A percentile compares a stretch with the other conserved stretches of the same genome.
These are phyloP conservation scores for Clepsis dumicolana DNA, from an alignment of 2,888 invertebrate species.

Conservation along the genomic window DNA sequence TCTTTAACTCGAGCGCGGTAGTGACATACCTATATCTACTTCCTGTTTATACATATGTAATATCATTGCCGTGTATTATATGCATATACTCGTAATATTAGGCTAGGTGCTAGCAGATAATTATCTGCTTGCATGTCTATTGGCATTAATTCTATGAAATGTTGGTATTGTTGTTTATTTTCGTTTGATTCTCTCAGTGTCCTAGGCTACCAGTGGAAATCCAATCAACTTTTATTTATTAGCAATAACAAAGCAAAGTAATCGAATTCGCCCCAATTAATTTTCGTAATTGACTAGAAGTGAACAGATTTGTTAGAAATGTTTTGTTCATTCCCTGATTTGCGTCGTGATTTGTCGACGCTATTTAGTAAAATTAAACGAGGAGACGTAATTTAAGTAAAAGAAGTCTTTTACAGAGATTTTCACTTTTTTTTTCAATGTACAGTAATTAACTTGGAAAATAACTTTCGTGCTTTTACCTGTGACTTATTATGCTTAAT, in stretches of 20 bases:
- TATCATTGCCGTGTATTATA: too few species aligned
- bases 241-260: conserved; percentile 25
- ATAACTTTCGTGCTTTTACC: too few species aligned
- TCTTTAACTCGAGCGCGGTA: too few species aligned
- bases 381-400: background rate
- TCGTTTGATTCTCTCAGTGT: background rate
- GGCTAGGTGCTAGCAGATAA: too few species aligned
- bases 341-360: conserved; percentile 9
- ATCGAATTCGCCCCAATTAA: conserved; percentile 17
- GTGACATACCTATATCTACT: too few species aligned
- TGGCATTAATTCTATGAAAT: background rate
- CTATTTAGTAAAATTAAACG: conserved; percentile 20
- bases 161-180: background rate
- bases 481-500: too few species aligned
- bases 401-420: background rate
- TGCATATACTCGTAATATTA: too few species aligned
- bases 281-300: conserved; percentile 22
- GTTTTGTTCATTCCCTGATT: conserved; percentile 18
- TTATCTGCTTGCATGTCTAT: background rate
- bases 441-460: background rate
- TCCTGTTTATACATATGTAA: too few species aligned
- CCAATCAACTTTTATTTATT: conserved; percentile 27
- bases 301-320: conserved; percentile 27
- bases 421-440: background rate
- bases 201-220: conserved; percentile 10